Evolutionary conservation across 2,888 invertebrate species (phyloP).

Genomic region (Dicyrtoma fusca): DNA sequence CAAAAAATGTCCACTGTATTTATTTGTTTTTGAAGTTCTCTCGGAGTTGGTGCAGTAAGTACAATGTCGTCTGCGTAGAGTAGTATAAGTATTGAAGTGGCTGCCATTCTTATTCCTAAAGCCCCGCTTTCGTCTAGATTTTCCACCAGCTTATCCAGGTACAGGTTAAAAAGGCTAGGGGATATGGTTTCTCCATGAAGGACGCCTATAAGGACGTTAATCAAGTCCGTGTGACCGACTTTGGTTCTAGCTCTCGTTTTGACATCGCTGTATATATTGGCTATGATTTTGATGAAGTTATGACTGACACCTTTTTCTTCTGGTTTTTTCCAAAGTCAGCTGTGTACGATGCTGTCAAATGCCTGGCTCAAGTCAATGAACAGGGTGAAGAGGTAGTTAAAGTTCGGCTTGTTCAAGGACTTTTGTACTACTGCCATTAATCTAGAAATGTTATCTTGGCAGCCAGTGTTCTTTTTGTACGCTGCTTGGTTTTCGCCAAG

Average conservation of each 20-base stretch:
- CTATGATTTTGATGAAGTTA: not conserved
- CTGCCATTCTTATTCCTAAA: not conserved
- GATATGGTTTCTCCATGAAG: not conserved
- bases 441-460: not conserved
- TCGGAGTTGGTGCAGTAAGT: too few species aligned
- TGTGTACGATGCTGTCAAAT: too few species aligned
- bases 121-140: not conserved
- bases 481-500: not conserved
- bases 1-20: not conserved
- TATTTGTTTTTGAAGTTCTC: not conserved
- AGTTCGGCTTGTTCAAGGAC: not conserved
- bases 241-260: not conserved
- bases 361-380: not conserved
- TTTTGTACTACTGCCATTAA: not conserved
- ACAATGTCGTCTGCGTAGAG: too few species aligned
- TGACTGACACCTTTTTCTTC: not conserved
- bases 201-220: not conserved
- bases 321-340: too few species aligned
- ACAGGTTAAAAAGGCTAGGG: not conserved
- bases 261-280: not conserved
- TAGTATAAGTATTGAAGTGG: not conserved
- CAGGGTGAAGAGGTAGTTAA: too few species aligned
- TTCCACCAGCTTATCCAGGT: not conserved
- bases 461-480: too few species aligned
- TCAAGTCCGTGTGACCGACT: not conserved